Evolutionary conservation across 2,888 invertebrate genomes (phyloP), one percentile per base, ranked within the genome.

Genomic region (Pheosia gnoma): DNA sequence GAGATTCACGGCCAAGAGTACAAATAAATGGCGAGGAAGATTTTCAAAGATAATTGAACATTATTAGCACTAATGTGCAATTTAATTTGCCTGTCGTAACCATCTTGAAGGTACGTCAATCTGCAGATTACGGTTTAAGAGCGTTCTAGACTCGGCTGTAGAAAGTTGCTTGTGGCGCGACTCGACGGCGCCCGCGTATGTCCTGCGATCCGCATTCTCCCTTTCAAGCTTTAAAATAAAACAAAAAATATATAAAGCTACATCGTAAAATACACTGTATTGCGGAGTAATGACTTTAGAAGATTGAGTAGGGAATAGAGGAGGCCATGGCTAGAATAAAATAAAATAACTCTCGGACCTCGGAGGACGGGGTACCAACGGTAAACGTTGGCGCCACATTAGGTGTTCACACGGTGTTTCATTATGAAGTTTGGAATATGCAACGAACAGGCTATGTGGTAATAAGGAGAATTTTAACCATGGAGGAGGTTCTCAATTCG

Each of bases 151-250:
- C 91, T 87, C 86, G 82, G 86, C 81, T 85, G 93, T 93, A 93
- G 93, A 93, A 93, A 93, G 93, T 93, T 91, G 91, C 84, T 91
- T 87, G 92, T 80, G 93, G 86, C 93, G 93, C 93, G 93, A 91
- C 93, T 87, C 79, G 68, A 75, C 84, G 93, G 93, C 93, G 93
- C 93, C 93, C 85, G 84, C 79, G 82, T 77, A 80, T 86, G 91
- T 93, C 93, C 93, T 92, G 93, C 89, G 88, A 90, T 85, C 86
- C 89, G 91, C 89, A 89, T 91, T 91, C 90, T 87, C 87, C 90
- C 87, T 87, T 82, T 81, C 82, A 83, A 83, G 83, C 82, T 83
- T 87, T 84, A 84, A 88, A 89, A 90, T 84, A 84, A 84, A 85
- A 88, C 80, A 82, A 89, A 89, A 89, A 87, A 86, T 79, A 81